Evolutionary conservation across 2,113 vertebrate species (phyloP), one percentile per base, ranked within the genome.

Genomic region (Hydropotes inermis): DNA sequence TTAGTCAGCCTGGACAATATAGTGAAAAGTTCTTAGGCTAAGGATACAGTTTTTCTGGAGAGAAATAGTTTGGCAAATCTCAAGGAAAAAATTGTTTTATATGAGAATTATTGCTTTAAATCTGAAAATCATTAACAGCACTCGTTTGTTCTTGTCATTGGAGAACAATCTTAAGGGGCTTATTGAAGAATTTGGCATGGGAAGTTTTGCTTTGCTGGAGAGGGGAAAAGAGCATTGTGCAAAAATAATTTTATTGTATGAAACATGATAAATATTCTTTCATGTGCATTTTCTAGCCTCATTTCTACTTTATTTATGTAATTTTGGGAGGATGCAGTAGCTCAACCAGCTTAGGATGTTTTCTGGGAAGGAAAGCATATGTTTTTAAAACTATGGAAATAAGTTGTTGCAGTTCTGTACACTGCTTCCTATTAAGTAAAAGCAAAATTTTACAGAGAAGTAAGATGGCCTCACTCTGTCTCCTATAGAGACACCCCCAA

Each of bases 61-160:
- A 55, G 28, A 87, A 97, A 96, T 97, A 57, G 89, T 97, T 98
- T 99, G 99, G 98, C 98, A 95, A 83, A 91, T 95, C 55, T 91
- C 55, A 95, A 96, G 98, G 98, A 98, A 99, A 98, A 98, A 87
- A 86, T 97, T 98, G 81, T 96, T 98, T 97, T 97, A 64, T 96
- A 92, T 98, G 92, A 97, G 92, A 97, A 90, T 98, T 98, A 98
- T 90, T 98, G 92, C 93, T 95, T 95, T 98, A 97, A 97, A 97
- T 98, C 98, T 99, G 97, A 98, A 98, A 98, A 94, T 94, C 96
- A 98, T 98, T 98, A 98, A 96, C 98, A 93, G 93, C 19, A 23
- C 55, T 98, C 95, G 96, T 98, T 98, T 98, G 95, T 98, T 98
- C 96, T 97, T 97, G 96, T 98, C 97, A 98, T 97, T 97, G 95